Conservation (phyloP, 2,797 vertebrate genomes). For the Hipposideros larvatus region DNA sequence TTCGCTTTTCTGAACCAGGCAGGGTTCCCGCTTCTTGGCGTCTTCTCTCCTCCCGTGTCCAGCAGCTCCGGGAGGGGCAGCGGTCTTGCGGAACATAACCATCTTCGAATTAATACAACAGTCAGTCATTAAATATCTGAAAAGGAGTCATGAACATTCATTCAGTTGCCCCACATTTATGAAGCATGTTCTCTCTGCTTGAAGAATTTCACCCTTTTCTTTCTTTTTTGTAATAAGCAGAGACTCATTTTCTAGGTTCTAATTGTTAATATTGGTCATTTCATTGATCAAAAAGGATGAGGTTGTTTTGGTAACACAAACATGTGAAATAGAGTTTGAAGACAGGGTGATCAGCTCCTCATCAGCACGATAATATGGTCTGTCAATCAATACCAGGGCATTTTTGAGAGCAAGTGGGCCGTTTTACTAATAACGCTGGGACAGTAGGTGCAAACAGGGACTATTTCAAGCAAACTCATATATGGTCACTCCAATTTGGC, state of each 20-base stretch:
- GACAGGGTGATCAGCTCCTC: not conserved
- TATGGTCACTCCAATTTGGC: too few species aligned
- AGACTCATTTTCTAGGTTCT: not conserved
- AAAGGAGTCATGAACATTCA: fast-evolving
- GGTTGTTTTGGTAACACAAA: not conserved
- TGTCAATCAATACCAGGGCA: too few species aligned
- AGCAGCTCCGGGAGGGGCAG: not conserved
- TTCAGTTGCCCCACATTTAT: fast-evolving
- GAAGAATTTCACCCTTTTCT: not conserved
- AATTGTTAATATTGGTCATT: not conserved
- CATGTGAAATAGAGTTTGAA: not conserved
- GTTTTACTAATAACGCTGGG: not conserved
- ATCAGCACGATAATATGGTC: fast-evolving
- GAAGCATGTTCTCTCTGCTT: not conserved
- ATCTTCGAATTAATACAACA: not conserved
- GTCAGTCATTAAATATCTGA: not conserved
- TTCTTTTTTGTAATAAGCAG: not conserved
- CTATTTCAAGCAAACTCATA: not conserved
- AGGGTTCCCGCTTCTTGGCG: fast-evolving
- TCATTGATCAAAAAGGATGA: not conserved
- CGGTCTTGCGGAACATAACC: fast-evolving
- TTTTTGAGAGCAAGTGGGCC: not conserved
- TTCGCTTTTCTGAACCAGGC: not conserved
- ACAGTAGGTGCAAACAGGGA: not conserved
- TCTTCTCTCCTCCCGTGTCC: fast-evolving